These are phyloP conservation scores for fruit fly (Drosophila melanogaster) DNA, from an alignment of 1,140 invertebrate genomes.

Conservation along the genomic window Release_6_plus_ISO1_MT NT_033777.3:32067501-32068000, in stretches of 20 bases:
- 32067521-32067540: slow-evolving; percentile 36
- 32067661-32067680: slow-evolving; percentile 30
- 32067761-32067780: slow-evolving; percentile 76
- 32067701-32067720: slow-evolving; percentile 10
- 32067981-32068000: slow-evolving; percentile 79
- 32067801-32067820: slow-evolving; percentile 80
- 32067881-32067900: slow-evolving; percentile 41
- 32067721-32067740: slow-evolving; percentile 35
- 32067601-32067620: slow-evolving; percentile 77
- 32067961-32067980: slow-evolving; percentile 74
- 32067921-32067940: slow-evolving; percentile 73
- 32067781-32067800: slow-evolving; percentile 81
- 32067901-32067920: slow-evolving; percentile 47
- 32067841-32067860: slow-evolving; percentile 43
- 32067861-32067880: slow-evolving; percentile 49
- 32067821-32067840: slow-evolving; percentile 58
- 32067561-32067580: slow-evolving; percentile 25
- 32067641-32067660: slow-evolving; percentile 71
- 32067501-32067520: slow-evolving; percentile 10
- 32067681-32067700: slow-evolving; percentile 22
- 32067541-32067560: slow-evolving; percentile 7
- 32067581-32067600: slow-evolving; percentile 67
- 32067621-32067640: slow-evolving; percentile 75
- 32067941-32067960: slow-evolving; percentile 72
- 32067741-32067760: slow-evolving; percentile 15